These are phyloP conservation scores for Deilephila elpenor DNA, from an alignment of 2,888 invertebrate genomes.

Conservation along the genomic window DNA sequence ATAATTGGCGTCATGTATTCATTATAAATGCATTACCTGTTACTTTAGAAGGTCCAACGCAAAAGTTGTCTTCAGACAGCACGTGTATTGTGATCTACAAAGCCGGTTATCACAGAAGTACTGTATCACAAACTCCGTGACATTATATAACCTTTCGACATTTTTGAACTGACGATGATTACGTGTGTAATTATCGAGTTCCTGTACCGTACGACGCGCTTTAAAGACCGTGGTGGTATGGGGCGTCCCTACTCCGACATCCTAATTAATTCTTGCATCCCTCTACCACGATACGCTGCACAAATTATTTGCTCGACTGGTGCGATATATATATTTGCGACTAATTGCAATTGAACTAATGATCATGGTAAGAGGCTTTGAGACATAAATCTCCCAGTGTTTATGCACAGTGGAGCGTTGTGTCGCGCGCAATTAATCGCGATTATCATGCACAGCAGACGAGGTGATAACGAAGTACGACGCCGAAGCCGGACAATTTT, in stretches of 20 bases:
- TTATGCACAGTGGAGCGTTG: slow-evolving; percentile 41
- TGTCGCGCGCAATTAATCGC: slow-evolving; percentile 56
- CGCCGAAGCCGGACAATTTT: slow-evolving; percentile 49
- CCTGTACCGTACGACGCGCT: slow-evolving; percentile 6
- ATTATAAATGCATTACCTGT: slow-evolving; percentile 42
- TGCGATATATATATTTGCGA: not conserved
- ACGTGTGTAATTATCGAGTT: not conserved
- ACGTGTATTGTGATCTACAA: not conserved
- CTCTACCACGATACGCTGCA: slow-evolving; percentile 23
- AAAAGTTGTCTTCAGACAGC: slow-evolving; percentile 34
- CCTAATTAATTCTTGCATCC: slow-evolving; percentile 17
- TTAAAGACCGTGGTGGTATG: not conserved
- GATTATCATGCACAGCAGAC: slow-evolving; percentile 57
- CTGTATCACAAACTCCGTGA: slow-evolving; percentile 19
- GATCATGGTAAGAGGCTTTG: slow-evolving; percentile 34
- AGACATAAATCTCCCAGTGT: slow-evolving; percentile 51
- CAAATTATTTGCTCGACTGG: not conserved
- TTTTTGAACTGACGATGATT: slow-evolving; percentile 13
- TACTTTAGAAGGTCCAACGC: slow-evolving; percentile 45
- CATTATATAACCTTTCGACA: slow-evolving; percentile 20
- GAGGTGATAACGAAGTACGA: slow-evolving; percentile 53
- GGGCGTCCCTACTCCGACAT: not conserved
- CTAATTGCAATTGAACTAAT: slow-evolving; percentile 31
- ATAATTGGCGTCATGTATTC: slow-evolving; percentile 12
- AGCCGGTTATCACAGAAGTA: slow-evolving; percentile 20